These are phyloP conservation scores for Diarsia dahlii DNA, from an alignment of 2,888 invertebrate genomes.

Conservation along the genomic window DNA sequence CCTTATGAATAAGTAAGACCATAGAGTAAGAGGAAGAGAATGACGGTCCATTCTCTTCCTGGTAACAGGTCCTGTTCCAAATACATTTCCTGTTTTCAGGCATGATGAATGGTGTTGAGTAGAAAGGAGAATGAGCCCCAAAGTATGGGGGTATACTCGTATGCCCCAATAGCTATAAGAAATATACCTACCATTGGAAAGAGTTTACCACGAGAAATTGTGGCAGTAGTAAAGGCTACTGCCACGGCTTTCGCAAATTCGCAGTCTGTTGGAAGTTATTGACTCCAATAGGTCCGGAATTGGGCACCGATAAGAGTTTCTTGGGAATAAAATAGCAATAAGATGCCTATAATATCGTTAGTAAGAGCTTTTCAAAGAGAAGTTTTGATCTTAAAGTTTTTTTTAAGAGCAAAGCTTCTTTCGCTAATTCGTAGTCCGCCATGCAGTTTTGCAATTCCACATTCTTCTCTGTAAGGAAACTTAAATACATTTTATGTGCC, in stretches of 20 bases:
- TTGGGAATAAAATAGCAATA: neutral
- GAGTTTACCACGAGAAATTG: no score
- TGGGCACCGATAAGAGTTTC: neutral
- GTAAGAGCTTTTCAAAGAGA: neutral
- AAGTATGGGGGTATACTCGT: neutral
- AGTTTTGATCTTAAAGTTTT: no score
- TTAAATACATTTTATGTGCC: neutral
- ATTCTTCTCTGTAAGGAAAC: neutral
- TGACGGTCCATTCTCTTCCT: no score
- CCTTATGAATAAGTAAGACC: constrained; percentile 65
- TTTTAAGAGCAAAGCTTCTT: no score
- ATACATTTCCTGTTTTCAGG: neutral
- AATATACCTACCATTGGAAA: neutral
- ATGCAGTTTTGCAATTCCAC: neutral
- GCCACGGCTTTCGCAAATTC: neutral
- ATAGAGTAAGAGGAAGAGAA: constrained; percentile 30
- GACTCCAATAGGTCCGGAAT: neutral
- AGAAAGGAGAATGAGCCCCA: neutral
- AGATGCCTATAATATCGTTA: neutral
- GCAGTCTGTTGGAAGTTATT: neutral
- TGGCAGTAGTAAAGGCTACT: no score
- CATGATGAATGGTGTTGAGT: neutral
- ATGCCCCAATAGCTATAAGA: neutral
- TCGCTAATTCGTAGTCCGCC: neutral
- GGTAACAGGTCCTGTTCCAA: neutral